phyloP scores from a whole-genome alignment of 2,888 invertebrate species.

The Macrosiphum euphorbiae region DNA sequence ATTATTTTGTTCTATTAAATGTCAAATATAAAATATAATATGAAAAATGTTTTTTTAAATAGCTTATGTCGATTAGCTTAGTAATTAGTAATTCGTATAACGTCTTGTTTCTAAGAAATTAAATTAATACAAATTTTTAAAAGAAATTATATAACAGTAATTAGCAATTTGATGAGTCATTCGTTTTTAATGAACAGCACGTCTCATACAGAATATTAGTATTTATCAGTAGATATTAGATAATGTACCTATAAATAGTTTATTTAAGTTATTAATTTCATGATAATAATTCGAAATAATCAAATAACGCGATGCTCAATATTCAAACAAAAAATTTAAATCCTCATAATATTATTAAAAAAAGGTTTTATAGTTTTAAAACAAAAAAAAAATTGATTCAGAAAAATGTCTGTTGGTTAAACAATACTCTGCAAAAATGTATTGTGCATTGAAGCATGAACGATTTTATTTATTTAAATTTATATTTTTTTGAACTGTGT shows the following conservation, averaged over 20 bases:
- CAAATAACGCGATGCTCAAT: neutral
- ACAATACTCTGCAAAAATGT: neutral
- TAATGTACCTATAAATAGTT: neutral
- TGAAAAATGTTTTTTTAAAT: neutral
- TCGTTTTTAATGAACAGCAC: neutral
- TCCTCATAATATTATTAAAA: neutral
- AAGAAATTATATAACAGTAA: neutral
- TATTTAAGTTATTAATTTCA: neutral
- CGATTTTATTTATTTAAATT: neutral
- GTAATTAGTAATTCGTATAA: neutral
- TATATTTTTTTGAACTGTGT: neutral
- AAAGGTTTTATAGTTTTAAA: neutral
- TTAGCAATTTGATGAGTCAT: neutral
- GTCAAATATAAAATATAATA: neutral
- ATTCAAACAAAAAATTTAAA: neutral
- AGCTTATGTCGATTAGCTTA: neutral
- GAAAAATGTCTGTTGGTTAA: neutral
- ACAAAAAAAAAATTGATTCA: neutral
- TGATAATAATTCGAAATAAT: neutral
- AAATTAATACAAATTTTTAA: neutral
- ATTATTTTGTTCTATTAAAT: neutral
- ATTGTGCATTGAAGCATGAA: neutral
- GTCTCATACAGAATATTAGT: neutral
- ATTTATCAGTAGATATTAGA: neutral
- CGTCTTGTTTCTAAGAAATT: neutral